Percentiles rank a stretch among this genome's conserved stretches.
Conservation (phyloP, 2,113 vertebrate genomes). For the Gallinago undulata region DNA sequence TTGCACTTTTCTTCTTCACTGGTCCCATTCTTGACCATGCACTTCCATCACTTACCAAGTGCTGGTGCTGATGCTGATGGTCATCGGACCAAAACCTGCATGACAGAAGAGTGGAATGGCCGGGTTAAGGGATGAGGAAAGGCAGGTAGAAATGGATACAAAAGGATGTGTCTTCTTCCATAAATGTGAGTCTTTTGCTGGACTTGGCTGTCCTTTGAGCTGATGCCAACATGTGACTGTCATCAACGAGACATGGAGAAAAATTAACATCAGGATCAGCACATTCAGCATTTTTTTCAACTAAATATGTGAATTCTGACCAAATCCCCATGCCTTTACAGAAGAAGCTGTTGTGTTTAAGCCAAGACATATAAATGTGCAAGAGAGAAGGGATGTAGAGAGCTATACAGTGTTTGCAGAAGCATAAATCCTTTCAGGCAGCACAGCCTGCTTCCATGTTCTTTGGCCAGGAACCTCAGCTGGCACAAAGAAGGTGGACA, state of each 20-base stretch:
- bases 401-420: background rate
- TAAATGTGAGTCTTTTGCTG: background rate
- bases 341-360: slow-evolving; percentile 15
- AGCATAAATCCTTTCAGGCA: background rate
- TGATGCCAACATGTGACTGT: background rate
- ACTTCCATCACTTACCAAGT: background rate
- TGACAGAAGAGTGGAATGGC: background rate
- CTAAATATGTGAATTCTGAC: background rate
- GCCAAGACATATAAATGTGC: slow-evolving; percentile 12
- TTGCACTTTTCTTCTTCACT: background rate
- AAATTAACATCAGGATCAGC: background rate
- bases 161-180: background rate
- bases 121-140: background rate
- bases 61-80: background rate
- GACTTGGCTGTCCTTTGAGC: background rate
- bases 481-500: background rate
- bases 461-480: background rate
- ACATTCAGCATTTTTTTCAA: background rate
- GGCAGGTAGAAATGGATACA: background rate
- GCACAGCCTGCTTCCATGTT: background rate
- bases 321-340: background rate
- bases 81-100: background rate
- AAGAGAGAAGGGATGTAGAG: background rate
- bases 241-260: background rate
- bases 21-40: background rate